A percentile compares a stretch with the other conserved stretches of the same genome.
phyloP scores from a whole-genome alignment of 2,797 vertebrate genomes.

The Typhlichthys subterraneus region DNA sequence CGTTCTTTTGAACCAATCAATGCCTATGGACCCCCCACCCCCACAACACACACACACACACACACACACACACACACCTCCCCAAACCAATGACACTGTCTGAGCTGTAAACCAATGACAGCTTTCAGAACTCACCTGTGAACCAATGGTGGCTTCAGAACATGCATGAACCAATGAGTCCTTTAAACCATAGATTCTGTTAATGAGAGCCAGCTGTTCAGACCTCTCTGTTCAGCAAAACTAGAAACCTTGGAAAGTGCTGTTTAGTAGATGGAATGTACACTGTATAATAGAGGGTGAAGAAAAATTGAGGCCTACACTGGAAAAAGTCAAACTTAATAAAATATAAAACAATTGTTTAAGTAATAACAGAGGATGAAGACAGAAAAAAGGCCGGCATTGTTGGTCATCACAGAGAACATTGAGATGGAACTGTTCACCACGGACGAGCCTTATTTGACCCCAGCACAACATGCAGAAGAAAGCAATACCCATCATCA shows the following conservation, averaged over 20 bases:
- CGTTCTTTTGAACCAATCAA: no score
- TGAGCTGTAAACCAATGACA: no score
- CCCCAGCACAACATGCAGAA: background rate
- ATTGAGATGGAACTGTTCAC: slow-evolving; percentile 70
- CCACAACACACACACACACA: slow-evolving; percentile 1
- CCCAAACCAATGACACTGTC: background rate
- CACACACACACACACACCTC: slow-evolving; percentile 5
- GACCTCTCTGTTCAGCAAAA: no score
- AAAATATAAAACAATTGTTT: background rate
- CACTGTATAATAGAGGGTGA: no score
- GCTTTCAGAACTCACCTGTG: no score
- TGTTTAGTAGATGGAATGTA: no score
- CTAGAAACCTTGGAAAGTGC: no score
- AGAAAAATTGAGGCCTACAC: background rate
- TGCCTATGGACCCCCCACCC: no score
- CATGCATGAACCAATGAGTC: no score
- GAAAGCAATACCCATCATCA: slow-evolving; percentile 14
- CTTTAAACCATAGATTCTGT: no score
- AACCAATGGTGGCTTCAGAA: no score
- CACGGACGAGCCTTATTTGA: slow-evolving; percentile 33
- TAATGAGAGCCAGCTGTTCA: no score
- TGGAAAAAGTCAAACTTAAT: background rate
- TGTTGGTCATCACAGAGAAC: slow-evolving; percentile 45
- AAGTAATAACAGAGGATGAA: slow-evolving; percentile 32
- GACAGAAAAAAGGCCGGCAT: slow-evolving; percentile 17